Evolutionary conservation across 2,888 invertebrate genomes (phyloP).

Genomic region (Standfussiana lucernea): DNA sequence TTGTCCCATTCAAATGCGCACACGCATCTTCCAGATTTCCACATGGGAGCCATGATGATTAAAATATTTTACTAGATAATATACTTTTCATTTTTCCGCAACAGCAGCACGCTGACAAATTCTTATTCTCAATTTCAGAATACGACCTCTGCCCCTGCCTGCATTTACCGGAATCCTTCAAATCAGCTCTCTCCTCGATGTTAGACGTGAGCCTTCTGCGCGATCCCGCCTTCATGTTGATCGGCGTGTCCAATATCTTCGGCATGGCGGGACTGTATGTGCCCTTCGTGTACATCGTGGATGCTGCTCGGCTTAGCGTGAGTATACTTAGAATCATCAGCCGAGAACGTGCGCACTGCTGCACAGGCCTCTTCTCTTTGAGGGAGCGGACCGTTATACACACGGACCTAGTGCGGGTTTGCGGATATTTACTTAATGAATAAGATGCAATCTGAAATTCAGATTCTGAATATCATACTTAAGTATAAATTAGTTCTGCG

Average conservation of each 20-base stretch:
- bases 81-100: no score
- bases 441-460: no score
- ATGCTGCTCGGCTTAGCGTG: constrained; percentile 94
- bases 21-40: no score
- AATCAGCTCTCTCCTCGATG: constrained; percentile 96
- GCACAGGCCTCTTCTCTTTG: neutral
- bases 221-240: constrained; percentile 97
- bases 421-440: neutral
- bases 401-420: neutral
- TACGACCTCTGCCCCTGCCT: constrained; percentile 95
- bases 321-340: constrained; percentile 73
- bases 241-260: constrained; percentile 98
- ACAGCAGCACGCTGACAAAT: neutral
- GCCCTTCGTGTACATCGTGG: constrained; percentile 98
- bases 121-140: constrained; percentile 83
- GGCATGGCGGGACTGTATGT: constrained; percentile 99
- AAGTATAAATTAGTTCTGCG: neutral
- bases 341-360: neutral
- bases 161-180: constrained; percentile 94
- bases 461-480: neutral
- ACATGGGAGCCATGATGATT: no score
- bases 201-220: constrained; percentile 96
- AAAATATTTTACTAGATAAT: no score
- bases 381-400: neutral
- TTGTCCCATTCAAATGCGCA: no score